A percentile compares a stretch with the other conserved stretches of the same genome.
These are phyloP conservation scores for Druon quercuslanigerum DNA, from an alignment of 1,140 invertebrate genomes.

Conservation along the genomic window DNA sequence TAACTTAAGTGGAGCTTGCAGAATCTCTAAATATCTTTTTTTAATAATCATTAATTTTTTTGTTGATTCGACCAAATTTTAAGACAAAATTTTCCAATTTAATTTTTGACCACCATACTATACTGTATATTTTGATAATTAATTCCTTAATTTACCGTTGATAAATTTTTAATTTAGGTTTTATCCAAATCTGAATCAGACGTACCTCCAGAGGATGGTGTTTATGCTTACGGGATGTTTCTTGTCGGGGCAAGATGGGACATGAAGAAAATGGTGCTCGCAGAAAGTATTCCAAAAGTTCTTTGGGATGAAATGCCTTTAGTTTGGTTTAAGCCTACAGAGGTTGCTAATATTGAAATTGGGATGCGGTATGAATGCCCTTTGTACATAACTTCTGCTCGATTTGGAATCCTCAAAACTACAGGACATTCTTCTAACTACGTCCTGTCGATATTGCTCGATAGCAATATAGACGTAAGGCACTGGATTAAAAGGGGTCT, in stretches of 20 bases:
- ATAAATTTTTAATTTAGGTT: slow-evolving; percentile 41
- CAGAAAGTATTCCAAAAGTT: slow-evolving; percentile 89
- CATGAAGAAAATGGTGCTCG: slow-evolving; percentile 76
- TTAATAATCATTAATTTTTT: too few relatives aligned
- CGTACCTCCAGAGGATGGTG: slow-evolving; percentile 81
- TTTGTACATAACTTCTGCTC: slow-evolving; percentile 91
- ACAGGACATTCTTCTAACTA: slow-evolving; percentile 96
- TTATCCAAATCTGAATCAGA: slow-evolving; percentile 49
- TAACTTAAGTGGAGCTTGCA: too few relatives aligned
- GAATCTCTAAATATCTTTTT: too few relatives aligned
- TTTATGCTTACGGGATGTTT: slow-evolving; percentile 89
- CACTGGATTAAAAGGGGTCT: slow-evolving; percentile 94
- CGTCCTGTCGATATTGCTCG: slow-evolving; percentile 86
- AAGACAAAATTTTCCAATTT: too few relatives aligned
- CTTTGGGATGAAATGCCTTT: slow-evolving; percentile 87
- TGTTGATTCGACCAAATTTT: too few relatives aligned
- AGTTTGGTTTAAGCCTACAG: slow-evolving; percentile 82
- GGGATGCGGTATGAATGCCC: slow-evolving; percentile 85
- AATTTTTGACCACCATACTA: too few relatives aligned
- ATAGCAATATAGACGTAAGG: slow-evolving; percentile 80
- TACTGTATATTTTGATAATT: too few relatives aligned
- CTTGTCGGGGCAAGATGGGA: slow-evolving; percentile 92
- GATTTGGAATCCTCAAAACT: slow-evolving; percentile 88
- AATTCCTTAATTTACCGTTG: neutral
- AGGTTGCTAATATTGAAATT: slow-evolving; percentile 76